Base-by-base conservation (phyloP, 2,888 invertebrate genomes). In the Nycteola revayana region DNA sequence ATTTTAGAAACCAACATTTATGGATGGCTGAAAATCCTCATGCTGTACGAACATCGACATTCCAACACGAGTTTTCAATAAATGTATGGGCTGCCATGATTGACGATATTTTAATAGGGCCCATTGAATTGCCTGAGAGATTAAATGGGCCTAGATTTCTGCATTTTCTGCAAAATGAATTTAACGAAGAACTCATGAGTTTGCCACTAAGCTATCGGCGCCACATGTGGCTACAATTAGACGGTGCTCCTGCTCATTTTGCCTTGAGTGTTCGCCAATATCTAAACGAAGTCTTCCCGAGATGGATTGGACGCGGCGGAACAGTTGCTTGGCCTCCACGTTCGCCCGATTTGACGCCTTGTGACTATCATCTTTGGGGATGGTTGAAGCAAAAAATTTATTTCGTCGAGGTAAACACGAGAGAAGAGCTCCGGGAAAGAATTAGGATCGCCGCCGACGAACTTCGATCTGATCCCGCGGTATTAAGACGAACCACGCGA, bases 231-330 rank as follows among this genome's bases (percentile, higher is more conserved):
- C 7, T 20, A 7, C 21, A 28, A 20, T 9, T 39, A 17, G 41
- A 45, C 27, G 35, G 35, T 17, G 33, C 23, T 11, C 35, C 41
- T 2, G 35, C 37, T 7, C 41, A 41, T 23, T 35, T 28, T 23
- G 32, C 36, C 7, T n/a, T 8, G 25, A 10, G 4, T 8, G 42
- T 49, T n/a, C 9, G 44, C 7, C 35, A 36, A 35, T 25, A 26
- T 20, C 18, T 33, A 23, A 23, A 33, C 17, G 9, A 27, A 10
- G 10, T 32, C 28, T 45, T 44, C 31, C 32, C 36, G 3, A 27
- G 36, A 20, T 49, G 42, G 42, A 50, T 60, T 29, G 51, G 44
- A 3, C 33, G 42, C 7, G 27, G 27, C n/a, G 42, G 47, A 28
- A 36, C 49, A 6, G 33, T 51, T 7, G 31, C 28, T 6, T 49